These are phyloP conservation scores for Salvelinus fontinalis DNA, from an alignment of 2,113 vertebrate species.

Conservation along the genomic window DNA sequence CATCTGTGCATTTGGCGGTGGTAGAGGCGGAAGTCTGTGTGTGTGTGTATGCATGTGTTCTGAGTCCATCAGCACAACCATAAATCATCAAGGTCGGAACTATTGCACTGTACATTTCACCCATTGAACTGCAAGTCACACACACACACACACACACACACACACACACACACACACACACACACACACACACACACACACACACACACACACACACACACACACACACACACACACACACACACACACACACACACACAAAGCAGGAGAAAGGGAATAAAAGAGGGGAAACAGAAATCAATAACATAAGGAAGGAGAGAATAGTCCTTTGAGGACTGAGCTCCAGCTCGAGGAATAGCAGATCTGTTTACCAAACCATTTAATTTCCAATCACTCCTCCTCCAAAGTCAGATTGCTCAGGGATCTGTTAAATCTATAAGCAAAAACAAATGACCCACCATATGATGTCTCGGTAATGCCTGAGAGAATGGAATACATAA, in stretches of 20 bases:
- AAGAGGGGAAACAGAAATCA: background rate
- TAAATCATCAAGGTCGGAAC: constrained; percentile 9
- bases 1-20: background rate
- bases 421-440: too few relatives aligned
- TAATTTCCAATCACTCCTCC: background rate
- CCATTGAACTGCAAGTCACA: constrained; percentile 6
- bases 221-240: too few relatives aligned
- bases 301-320: background rate
- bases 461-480: too few relatives aligned
- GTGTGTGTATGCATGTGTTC: background rate
- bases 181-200: constrained; percentile 22
- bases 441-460: too few relatives aligned
- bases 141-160: constrained; percentile 21
- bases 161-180: constrained; percentile 22
- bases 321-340: background rate
- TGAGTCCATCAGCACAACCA: too few relatives aligned
- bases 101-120: constrained; percentile 17
- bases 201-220: background rate
- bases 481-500: too few relatives aligned
- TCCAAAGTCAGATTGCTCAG: too few relatives aligned
- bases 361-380: background rate
- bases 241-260: too few relatives aligned
- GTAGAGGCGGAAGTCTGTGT: background rate
- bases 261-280: too few relatives aligned
- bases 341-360: background rate